Evolutionary conservation across 2,888 invertebrate genomes (phyloP).

Genomic region (Sarcophaga variegata): DNA sequence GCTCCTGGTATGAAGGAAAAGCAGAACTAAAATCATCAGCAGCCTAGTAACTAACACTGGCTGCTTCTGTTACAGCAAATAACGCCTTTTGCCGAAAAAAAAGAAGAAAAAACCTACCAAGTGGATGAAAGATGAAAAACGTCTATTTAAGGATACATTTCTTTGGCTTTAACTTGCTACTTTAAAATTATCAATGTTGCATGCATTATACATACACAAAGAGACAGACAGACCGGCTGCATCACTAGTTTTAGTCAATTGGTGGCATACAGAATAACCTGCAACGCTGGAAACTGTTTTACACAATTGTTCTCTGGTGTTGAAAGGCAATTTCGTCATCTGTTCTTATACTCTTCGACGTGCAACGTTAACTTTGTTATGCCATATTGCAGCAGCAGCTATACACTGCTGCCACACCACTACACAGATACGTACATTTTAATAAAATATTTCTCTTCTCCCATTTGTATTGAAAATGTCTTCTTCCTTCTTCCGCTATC

Average conservation of each 20-base stretch:
- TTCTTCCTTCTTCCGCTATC: constrained; percentile 26
- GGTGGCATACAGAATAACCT: too few relatives aligned
- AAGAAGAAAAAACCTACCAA: not conserved
- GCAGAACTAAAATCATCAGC: not conserved
- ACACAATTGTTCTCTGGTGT: constrained; percentile 38
- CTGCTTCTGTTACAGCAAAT: constrained; percentile 6
- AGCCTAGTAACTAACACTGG: not conserved
- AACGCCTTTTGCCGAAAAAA: constrained; percentile 60
- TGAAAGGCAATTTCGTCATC: constrained; percentile 58
- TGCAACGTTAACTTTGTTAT: constrained; percentile 41
- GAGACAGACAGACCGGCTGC: not conserved
- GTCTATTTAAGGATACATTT: constrained; percentile 62
- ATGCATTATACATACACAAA: not conserved
- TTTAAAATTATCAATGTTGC: constrained; percentile 31
- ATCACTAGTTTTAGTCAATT: not conserved
- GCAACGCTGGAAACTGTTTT: not conserved
- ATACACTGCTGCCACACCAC: too few relatives aligned
- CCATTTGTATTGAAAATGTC: constrained; percentile 43
- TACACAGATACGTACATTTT: constrained; percentile 9
- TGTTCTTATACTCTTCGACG: constrained; percentile 20
- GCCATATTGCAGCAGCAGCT: not conserved
- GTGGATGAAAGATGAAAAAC: constrained; percentile 50
- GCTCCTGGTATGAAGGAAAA: not conserved
- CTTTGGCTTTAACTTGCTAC: constrained; percentile 52
- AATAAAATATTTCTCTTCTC: constrained; percentile 55